These are phyloP conservation scores for Idaea biselata DNA, from an alignment of 2,888 invertebrate genomes.

Conservation along the genomic window DNA sequence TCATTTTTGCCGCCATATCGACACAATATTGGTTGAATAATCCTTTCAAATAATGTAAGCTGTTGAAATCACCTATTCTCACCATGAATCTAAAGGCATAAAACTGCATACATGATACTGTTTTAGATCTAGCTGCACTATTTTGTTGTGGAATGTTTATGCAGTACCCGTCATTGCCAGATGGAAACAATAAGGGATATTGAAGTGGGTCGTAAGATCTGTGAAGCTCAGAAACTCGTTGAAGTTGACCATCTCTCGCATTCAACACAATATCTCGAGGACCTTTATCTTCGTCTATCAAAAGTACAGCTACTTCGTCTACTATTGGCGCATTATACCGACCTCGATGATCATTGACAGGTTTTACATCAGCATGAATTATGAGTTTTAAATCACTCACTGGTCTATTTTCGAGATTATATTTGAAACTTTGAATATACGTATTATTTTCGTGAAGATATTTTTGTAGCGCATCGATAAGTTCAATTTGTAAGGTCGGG, in stretches of 20 bases:
- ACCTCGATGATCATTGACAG: constrained; percentile 17
- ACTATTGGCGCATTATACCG: constrained; percentile 20
- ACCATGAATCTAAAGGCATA: constrained; percentile 30
- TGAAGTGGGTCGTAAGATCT: constrained; percentile 23
- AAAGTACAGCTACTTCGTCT: constrained; percentile 25
- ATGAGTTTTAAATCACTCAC: neutral
- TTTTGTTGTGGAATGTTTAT: constrained; percentile 9
- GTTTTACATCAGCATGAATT: constrained; percentile 6
- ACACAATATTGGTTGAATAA: constrained; percentile 29
- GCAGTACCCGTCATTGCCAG: constrained; percentile 28
- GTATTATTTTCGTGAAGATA: neutral
- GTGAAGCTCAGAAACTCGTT: constrained; percentile 24
- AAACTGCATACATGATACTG: constrained; percentile 34
- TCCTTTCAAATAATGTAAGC: constrained; percentile 24
- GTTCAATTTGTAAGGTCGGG: no score
- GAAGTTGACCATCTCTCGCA: constrained; percentile 18
- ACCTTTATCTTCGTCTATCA: constrained; percentile 33
- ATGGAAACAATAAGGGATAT: constrained; percentile 18
- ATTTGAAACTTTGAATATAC: constrained; percentile 4
- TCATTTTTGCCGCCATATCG: constrained; percentile 32
- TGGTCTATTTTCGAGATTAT: neutral
- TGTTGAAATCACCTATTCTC: constrained; percentile 23
- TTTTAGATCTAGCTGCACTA: constrained; percentile 24
- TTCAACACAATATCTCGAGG: constrained; percentile 28
- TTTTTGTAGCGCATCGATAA: no score